Evolutionary conservation across 2,113 vertebrate genomes (phyloP), one percentile per base, ranked within the genome.

Genomic region (Platichthys flesus): DNA sequence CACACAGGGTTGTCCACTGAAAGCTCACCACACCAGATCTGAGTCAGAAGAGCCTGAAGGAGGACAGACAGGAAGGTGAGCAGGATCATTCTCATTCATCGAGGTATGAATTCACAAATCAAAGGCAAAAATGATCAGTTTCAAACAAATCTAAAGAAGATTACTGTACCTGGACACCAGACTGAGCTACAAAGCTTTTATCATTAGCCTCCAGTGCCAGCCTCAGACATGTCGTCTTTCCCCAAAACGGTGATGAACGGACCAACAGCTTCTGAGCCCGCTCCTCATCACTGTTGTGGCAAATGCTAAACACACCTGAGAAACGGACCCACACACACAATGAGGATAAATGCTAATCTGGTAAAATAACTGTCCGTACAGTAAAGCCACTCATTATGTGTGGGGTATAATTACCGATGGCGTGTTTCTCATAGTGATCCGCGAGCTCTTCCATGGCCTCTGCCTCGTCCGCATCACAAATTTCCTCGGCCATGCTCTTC

Each of bases 1-100:
- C 97, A 99, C 3, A 96, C 90, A 8, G 93, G 90, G 0, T 96
- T 99, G 85, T 96, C 95, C 77, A 97, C 95, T 0, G 94, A 93
- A 52, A 99, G 93, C 89, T 97, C 95, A 0, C 98, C 97, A 93
- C 95, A 99, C 98, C 98, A 99, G 86, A 98, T 97, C 91, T 96
- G 96, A 78, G 97, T 99, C 72, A 99, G 92, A 64, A 97, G 95
- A 82, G 94, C 95, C 98, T 99, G 82, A 0, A 76, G 47, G 47
- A 49, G 4, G 47, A 49, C 47, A 82, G 55, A 85, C 3, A 51
- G 3, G 62, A 3, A 37, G 55, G 26, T 61, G 7, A 60, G 5
- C 57, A 61, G 20, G 37, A 35, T 8, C 31, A n/a, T 28, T 51
- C 49, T 1, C 49, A 9, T 37, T 37, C 35, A 9, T 37, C 35